phyloP scores from a whole-genome alignment of 2,888 invertebrate genomes.

The Chorisops tibialis region DNA sequence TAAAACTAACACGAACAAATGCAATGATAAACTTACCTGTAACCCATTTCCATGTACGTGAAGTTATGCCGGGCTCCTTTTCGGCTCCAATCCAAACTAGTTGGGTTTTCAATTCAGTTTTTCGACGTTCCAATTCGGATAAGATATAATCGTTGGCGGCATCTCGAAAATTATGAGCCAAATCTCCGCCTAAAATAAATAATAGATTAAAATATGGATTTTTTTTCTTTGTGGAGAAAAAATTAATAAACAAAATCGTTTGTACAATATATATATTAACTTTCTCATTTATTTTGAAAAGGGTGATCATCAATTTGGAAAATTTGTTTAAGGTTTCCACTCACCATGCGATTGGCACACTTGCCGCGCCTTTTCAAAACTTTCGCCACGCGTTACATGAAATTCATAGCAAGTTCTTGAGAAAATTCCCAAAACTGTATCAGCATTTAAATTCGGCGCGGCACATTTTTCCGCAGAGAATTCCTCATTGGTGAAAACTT shows the following conservation, averaged over 20 bases:
- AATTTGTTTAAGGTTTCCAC: neutral
- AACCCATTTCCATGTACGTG: slow-evolving; percentile 86
- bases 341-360: slow-evolving; percentile 69
- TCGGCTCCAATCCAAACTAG: slow-evolving; percentile 90
- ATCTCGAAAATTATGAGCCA: slow-evolving; percentile 50
- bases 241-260: too few species aligned
- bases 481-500: slow-evolving; percentile 88
- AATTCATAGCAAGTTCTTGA: slow-evolving; percentile 87
- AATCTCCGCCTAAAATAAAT: slow-evolving; percentile 45
- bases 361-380: slow-evolving; percentile 74
- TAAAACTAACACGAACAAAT: neutral
- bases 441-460: slow-evolving; percentile 69
- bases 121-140: slow-evolving; percentile 77
- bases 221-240: too few species aligned
- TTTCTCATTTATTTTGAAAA: neutral
- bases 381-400: slow-evolving; percentile 74
- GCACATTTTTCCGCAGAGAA: slow-evolving; percentile 83
- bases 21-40: slow-evolving; percentile 59
- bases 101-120: slow-evolving; percentile 75
- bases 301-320: neutral
- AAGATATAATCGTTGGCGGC: slow-evolving; percentile 56
- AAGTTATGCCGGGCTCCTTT: slow-evolving; percentile 78
- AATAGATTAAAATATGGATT: neutral
- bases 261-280: neutral
- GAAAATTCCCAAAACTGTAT: slow-evolving; percentile 78